phyloP scores from a whole-genome alignment of 2,888 invertebrate genomes.

The Zygogramma bicolorata region DNA sequence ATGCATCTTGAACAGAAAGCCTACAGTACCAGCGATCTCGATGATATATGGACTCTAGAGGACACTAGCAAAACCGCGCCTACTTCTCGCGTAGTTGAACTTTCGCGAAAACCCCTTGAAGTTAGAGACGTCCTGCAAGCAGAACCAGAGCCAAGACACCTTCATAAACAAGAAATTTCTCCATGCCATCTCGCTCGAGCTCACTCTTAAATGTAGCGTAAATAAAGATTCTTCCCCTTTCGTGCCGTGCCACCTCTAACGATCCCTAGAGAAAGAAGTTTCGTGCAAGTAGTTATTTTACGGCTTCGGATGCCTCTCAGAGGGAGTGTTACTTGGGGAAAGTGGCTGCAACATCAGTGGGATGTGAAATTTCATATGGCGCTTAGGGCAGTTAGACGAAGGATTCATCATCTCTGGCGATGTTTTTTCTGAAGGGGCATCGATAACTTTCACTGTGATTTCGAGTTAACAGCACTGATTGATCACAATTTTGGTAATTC shows the following conservation, averaged over 20 bases:
- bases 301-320: slow-evolving; percentile 6
- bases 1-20: no score
- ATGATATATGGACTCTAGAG: neutral
- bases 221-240: slow-evolving; percentile 4
- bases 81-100: neutral
- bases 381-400: neutral
- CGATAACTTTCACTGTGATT: neutral
- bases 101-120: neutral
- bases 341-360: slow-evolving; percentile 4
- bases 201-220: slow-evolving; percentile 14
- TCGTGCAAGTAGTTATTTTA: slow-evolving; percentile 25
- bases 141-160: neutral
- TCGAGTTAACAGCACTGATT: no score
- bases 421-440: neutral
- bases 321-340: neutral
- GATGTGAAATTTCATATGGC: slow-evolving; percentile 25
- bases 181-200: neutral
- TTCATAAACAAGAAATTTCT: slow-evolving; percentile 20
- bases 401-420: slow-evolving; percentile 1
- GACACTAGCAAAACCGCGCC: neutral
- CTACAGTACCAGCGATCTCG: neutral
- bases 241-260: neutral
- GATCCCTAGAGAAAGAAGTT: neutral
- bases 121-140: neutral
- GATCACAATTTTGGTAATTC: no score